Evolutionary conservation across 2,797 vertebrate genomes (phyloP).

Genomic region (Ispidina picta): DNA sequence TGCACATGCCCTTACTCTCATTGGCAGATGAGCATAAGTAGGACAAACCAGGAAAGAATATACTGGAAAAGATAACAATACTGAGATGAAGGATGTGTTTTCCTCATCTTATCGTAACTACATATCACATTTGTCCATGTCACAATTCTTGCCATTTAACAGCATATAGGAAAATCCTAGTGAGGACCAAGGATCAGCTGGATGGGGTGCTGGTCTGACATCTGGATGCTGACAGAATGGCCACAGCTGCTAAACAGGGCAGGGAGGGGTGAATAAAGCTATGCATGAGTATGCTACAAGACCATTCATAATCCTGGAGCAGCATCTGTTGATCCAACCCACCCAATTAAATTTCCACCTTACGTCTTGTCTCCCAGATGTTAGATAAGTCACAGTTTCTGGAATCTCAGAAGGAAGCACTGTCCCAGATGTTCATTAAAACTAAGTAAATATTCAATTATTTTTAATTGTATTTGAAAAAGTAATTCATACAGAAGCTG

Average conservation of each 20-base stretch:
- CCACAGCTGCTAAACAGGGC: not conserved
- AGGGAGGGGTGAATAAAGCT: accelerated
- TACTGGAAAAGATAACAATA: not conserved
- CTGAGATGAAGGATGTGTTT: not conserved
- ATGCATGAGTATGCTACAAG: not conserved
- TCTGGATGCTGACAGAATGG: not conserved
- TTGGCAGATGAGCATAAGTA: not conserved
- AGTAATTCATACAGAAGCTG: not conserved
- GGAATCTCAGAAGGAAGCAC: not conserved
- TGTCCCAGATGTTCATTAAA: not conserved
- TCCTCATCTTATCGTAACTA: not conserved
- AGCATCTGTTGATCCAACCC: not conserved
- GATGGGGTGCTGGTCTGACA: not conserved
- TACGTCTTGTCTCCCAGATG: accelerated
- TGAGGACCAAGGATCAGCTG: not conserved
- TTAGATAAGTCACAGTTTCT: not conserved
- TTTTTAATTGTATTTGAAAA: not conserved
- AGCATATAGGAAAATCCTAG: not conserved
- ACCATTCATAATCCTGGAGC: not conserved
- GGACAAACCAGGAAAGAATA: not conserved
- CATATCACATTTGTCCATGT: not conserved
- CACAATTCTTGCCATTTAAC: not conserved
- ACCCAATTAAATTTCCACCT: not conserved
- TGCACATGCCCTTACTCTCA: not conserved
- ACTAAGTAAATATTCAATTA: not conserved